Conservation (phyloP, 1,140 invertebrate species). For the Globodera ellingtonae region DNA sequence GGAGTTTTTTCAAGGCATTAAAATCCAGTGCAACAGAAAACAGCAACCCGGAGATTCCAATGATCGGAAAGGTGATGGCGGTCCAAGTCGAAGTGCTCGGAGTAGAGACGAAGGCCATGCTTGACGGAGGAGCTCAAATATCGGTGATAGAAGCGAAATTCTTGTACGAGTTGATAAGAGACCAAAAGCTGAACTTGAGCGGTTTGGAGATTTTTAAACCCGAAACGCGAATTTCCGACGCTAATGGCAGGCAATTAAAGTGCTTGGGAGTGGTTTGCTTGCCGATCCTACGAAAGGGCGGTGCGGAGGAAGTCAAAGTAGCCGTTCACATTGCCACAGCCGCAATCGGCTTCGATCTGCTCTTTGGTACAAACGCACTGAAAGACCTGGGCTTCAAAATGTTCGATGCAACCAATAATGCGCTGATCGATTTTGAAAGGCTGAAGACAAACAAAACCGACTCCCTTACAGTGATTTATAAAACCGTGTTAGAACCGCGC, state of each 20-base stretch:
- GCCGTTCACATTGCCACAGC: too few species aligned
- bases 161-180: not conserved
- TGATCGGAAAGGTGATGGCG: not conserved
- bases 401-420: not conserved
- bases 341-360: not conserved
- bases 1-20: too few species aligned
- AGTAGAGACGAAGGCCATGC: not conserved
- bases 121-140: conserved; percentile 4
- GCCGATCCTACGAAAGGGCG: not conserved
- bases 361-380: conserved; percentile 1
- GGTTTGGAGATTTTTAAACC: not conserved
- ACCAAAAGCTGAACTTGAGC: not conserved
- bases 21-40: not conserved
- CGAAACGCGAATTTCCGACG: conserved; percentile 5
- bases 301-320: not conserved
- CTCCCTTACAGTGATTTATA: not conserved
- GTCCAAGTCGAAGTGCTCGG: not conserved
- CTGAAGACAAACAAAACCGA: not conserved
- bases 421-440: conserved; percentile 3
- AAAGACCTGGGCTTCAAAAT: not conserved
- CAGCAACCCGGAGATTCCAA: not conserved
- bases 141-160: not conserved
- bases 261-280: conserved; percentile 6
- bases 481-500: conserved; percentile 9
- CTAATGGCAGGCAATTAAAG: not conserved